Conservation (phyloP, 2,888 invertebrate genomes). For the Eristalinus aeneus region DNA sequence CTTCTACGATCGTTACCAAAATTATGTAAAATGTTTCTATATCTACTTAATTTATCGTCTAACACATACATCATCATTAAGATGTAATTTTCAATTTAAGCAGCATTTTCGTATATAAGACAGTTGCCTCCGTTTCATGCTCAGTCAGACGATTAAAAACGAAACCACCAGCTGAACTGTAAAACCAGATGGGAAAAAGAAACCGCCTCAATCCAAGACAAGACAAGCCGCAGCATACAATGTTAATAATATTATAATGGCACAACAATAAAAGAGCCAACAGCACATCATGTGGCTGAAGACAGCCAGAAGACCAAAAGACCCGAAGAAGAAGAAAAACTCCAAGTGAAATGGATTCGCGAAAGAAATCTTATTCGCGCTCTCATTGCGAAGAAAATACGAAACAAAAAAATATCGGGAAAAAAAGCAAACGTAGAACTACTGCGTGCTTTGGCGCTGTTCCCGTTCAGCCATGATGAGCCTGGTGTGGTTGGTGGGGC, state of each 20-base stretch:
- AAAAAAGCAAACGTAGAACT: background rate
- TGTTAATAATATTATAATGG: background rate
- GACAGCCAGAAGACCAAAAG: slow-evolving; percentile 2
- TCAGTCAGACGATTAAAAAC: slow-evolving; percentile 7
- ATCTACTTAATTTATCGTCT: background rate
- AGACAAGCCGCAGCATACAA: background rate
- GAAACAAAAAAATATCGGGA: background rate
- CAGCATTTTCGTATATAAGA: slow-evolving; percentile 4
- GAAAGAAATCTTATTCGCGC: slow-evolving; percentile 64
- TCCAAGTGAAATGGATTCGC: slow-evolving; percentile 19
- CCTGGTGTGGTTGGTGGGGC: background rate
- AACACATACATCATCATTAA: background rate
- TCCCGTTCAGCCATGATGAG: slow-evolving; percentile 53
- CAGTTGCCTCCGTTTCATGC: slow-evolving; percentile 7
- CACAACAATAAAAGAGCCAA: background rate
- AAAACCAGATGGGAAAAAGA: slow-evolving; percentile 34
- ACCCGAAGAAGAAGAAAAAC: slow-evolving; percentile 27
- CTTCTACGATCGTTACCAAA: background rate
- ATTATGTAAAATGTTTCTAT: background rate
- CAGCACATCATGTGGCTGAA: background rate
- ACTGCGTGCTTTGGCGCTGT: slow-evolving; percentile 12
- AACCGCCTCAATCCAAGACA: slow-evolving; percentile 18
- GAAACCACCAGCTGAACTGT: slow-evolving; percentile 30
- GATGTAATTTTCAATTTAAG: background rate
- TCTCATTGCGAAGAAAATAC: slow-evolving; percentile 60